Percentiles rank a stretch among this genome's conserved stretches.
Conservation (phyloP, 2,888 invertebrate species). For the Drosophila putrida region DNA sequence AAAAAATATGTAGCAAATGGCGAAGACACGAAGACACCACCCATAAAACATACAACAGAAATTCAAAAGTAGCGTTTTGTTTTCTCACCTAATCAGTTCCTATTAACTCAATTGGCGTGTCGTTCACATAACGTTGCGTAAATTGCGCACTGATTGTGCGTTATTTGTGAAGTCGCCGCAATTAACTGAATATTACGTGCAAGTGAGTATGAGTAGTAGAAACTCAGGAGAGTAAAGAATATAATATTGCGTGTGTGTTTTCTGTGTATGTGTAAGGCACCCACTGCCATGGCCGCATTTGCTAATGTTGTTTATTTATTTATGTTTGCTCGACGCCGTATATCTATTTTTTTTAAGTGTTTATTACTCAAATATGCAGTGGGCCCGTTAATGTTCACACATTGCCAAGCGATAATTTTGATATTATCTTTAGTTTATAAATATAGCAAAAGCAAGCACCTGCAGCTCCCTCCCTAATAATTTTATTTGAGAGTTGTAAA, state of each 20-base stretch:
- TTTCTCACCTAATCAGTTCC: slow-evolving; percentile 62
- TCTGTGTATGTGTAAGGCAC: slow-evolving; percentile 10
- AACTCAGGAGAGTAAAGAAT: not conserved
- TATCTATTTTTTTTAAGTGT: slow-evolving; percentile 22
- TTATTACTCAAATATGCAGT: slow-evolving; percentile 23
- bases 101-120: slow-evolving; percentile 60
- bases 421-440: slow-evolving; percentile 13
- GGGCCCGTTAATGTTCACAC: slow-evolving; percentile 59
- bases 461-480: too few relatives aligned
- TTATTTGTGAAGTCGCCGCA: slow-evolving; percentile 54
- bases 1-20: slow-evolving; percentile 33
- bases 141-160: slow-evolving; percentile 59
- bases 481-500: not conserved
- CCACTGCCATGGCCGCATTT: slow-evolving; percentile 21
- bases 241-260: slow-evolving; percentile 7
- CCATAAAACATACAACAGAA: slow-evolving; percentile 45
- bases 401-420: slow-evolving; percentile 9
- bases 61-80: slow-evolving; percentile 36
- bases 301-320: slow-evolving; percentile 66
- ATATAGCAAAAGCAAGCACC: not conserved
- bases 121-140: slow-evolving; percentile 49
- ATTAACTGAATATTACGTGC: slow-evolving; percentile 53
- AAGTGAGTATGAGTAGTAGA: slow-evolving; percentile 24
- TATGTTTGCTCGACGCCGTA: slow-evolving; percentile 39
- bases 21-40: slow-evolving; percentile 50